These are phyloP conservation scores for Solea senegalensis DNA, from an alignment of 2,113 vertebrate species.

Conservation along the genomic window DNA sequence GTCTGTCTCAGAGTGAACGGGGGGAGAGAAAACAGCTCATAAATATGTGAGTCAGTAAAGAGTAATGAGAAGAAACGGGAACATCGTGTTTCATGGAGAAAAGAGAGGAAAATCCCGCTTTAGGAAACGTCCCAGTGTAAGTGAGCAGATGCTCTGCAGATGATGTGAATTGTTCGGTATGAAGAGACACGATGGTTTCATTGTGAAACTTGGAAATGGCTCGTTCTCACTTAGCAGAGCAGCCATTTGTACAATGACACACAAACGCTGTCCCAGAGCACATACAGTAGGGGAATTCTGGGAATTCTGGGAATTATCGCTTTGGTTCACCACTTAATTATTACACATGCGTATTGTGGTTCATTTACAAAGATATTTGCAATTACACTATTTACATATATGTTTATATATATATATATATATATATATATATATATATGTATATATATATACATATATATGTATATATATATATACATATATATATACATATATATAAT, in stretches of 20 bases:
- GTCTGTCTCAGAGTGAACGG: conserved; percentile 12
- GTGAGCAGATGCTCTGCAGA: conserved; percentile 38
- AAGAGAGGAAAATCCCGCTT: not conserved
- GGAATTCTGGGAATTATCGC: no score
- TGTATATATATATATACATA: no score
- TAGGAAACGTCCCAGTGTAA: conserved; percentile 20
- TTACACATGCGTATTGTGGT: not conserved
- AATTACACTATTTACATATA: no score
- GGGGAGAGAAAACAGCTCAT: conserved; percentile 37
- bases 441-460: no score
- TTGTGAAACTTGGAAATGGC: conserved; percentile 1
- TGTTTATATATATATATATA: no score
- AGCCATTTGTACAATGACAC: not conserved
- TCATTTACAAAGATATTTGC: no score
- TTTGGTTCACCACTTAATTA: no score
- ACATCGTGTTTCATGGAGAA: conserved; percentile 30
- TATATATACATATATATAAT: no score
- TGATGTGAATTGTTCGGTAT: conserved; percentile 21
- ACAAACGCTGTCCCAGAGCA: not conserved
- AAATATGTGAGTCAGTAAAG: conserved; percentile 48
- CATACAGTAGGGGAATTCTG: no score
- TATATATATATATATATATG: no score
- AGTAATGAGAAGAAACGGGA: conserved; percentile 27
- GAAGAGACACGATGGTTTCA: conserved; percentile 18
- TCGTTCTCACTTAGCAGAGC: not conserved